Evolutionary conservation across 2,797 vertebrate genomes (phyloP), one percentile per base, ranked within the genome.

Genomic region (Sternarchorhynchus goeldii): DNA sequence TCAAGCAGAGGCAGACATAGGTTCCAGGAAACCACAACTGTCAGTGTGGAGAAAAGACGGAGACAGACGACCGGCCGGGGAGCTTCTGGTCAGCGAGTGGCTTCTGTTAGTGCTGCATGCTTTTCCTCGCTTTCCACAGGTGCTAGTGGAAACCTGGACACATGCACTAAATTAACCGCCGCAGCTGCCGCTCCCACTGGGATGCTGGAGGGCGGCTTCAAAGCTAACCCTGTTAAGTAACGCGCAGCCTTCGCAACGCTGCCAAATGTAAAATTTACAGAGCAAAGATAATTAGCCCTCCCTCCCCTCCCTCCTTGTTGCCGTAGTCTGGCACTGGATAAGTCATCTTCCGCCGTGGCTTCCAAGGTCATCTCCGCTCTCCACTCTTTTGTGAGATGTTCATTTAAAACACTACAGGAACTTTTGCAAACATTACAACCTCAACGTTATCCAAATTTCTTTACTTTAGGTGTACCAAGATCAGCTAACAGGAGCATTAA

Each of bases 201-300:
- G 32, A 45, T 41, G 70, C n/a, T 78, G 56, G 80, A 83, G 63
- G 59, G 68, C 69, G 70, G 59, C 72, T 76, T 79, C 76, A 78
- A 84, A 84, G 79, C 72, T 64, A 65, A 55, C 50, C 75, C 20
- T 50, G 56, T 76, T 75, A 60, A 60, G 58, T 50, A 66, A 67
- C 70, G 70, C 71, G 64, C n/a, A 60, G 39, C 64, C 73, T 78
- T 65, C 73, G 55, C 75, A 57, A 2, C 6, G 18, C 41, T 76
- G 74, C 81, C 70, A 82, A 69, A 75, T 29, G 34, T 77, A 45
- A 73, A 82, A 76, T 84, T 84, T 82, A 84, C 72, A 73, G 63
- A 50, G 45, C 58, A 65, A 64, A 77, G 79, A 81, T 79, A 81
- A 84, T 81, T 81, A 79, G 45, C 7, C 66, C 18, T 39, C 78